Evolutionary conservation across 2,888 invertebrate species (phyloP), one percentile per base, ranked within the genome.

Genomic region (Cerastoderma edule): DNA sequence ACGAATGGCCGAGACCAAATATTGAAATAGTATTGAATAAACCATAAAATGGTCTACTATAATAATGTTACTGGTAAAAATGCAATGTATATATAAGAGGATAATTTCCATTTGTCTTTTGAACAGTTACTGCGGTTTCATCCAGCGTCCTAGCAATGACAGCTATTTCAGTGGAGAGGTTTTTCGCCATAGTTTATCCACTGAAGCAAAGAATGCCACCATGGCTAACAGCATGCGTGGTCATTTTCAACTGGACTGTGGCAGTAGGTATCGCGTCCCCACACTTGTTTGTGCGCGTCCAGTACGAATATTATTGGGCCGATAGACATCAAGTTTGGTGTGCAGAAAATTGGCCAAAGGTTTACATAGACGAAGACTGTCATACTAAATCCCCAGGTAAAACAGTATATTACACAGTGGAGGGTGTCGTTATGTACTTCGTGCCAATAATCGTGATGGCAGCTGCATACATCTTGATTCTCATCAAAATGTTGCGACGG

Each of bases 161-260:
- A 0, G 84, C 85, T 6, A 89, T 91, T 64, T 89, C 91, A 1
- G 85, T 87, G 22, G 90, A 91, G 57, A 75, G 91, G 24, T 90
- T 89, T 73, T 78, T 89, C n/a, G 89, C 90, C 30, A 89, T 90
- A 22, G 87, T 91, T 8, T 89, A 83, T 56, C 91, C 91, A 0
- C 66, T 91, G 27, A 84, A 78, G 46, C 84, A 75, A 1, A 84
- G 86, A 46, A 82, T 88, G 83, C 70, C 86, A 5, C 64, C 78
- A 0, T 8, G 30, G 6, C 64, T 66, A 2, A 84, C 85, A 0
- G 72, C 67, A 1, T 19, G 85, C 0, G 73, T 86, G 6, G 85
- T 89, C 5, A 54, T 75, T 0, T 65, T 78, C 2, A 85, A 85
- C n/a, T 89, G 89, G 89, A 27, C 84, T 2, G 33, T 84, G 0